phyloP scores from a whole-genome alignment of 2,888 invertebrate species.

The Tachina grossa region DNA sequence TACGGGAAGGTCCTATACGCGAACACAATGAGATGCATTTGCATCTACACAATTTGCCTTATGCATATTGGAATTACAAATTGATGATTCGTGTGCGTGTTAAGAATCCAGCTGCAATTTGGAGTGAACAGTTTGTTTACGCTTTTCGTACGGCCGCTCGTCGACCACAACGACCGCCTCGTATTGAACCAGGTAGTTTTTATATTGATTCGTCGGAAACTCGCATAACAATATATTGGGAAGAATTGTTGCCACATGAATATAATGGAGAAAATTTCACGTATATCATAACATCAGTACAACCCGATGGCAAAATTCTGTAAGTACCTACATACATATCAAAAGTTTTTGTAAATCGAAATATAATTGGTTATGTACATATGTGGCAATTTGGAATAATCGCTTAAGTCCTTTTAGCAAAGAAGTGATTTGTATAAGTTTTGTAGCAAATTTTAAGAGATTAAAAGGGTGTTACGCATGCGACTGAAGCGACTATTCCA shows the following conservation, averaged over 20 bases:
- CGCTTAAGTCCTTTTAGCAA: too few species aligned
- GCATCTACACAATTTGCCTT: constrained; percentile 76
- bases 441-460: too few species aligned
- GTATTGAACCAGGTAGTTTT: constrained; percentile 89
- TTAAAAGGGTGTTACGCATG: too few species aligned
- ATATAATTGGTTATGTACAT: not conserved
- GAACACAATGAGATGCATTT: constrained; percentile 75
- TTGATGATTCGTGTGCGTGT: constrained; percentile 86
- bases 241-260: constrained; percentile 87
- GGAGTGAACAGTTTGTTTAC: constrained; percentile 87
- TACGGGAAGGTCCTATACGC: constrained; percentile 53
- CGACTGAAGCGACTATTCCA: too few species aligned
- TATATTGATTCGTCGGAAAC: constrained; percentile 86
- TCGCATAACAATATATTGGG: constrained; percentile 90
- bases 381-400: not conserved
- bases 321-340: constrained; percentile 75
- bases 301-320: constrained; percentile 74
- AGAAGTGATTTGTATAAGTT: too few species aligned
- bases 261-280: constrained; percentile 90
- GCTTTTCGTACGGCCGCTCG: constrained; percentile 85
- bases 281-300: constrained; percentile 84
- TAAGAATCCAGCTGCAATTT: constrained; percentile 84
- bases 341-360: not conserved
- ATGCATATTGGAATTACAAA: constrained; percentile 85
- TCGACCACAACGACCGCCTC: constrained; percentile 87